Conservation (phyloP, 2,113 vertebrate genomes). For the Passer domesticus region DNA sequence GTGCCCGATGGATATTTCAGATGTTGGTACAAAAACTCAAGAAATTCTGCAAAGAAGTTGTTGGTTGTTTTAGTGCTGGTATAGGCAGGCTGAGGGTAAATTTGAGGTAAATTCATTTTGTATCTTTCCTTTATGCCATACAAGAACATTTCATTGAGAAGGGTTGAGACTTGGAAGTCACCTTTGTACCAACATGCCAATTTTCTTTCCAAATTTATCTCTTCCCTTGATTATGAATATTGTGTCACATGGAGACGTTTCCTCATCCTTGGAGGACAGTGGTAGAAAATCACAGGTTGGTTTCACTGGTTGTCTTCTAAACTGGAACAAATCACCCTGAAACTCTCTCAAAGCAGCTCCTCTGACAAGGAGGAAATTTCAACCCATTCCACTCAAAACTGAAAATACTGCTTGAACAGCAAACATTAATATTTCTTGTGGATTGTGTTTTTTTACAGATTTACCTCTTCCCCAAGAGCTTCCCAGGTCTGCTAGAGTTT, state of each 20-base stretch:
- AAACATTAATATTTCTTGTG: not conserved
- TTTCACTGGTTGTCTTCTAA: not conserved
- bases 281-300: not conserved
- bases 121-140: not conserved
- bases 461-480: not conserved
- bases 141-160: not conserved
- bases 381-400: not conserved
- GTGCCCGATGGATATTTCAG: not conserved
- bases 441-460: not conserved
- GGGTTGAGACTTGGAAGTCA: not conserved
- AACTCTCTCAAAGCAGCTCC: not conserved
- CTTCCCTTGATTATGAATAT: not conserved
- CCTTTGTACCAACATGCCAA: not conserved
- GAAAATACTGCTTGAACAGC: not conserved
- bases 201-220: not conserved
- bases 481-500: not conserved
- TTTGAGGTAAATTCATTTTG: not conserved
- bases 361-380: not conserved
- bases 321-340: not conserved
- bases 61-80: rapidly evolving
- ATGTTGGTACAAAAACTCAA: not conserved
- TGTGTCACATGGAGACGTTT: not conserved
- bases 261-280: not conserved
- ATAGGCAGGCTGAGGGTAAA: not conserved
- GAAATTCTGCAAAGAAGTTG: not conserved